Base-by-base conservation (phyloP, 2,113 vertebrate genomes). In the Protobothrops flavoviridis region DNA sequence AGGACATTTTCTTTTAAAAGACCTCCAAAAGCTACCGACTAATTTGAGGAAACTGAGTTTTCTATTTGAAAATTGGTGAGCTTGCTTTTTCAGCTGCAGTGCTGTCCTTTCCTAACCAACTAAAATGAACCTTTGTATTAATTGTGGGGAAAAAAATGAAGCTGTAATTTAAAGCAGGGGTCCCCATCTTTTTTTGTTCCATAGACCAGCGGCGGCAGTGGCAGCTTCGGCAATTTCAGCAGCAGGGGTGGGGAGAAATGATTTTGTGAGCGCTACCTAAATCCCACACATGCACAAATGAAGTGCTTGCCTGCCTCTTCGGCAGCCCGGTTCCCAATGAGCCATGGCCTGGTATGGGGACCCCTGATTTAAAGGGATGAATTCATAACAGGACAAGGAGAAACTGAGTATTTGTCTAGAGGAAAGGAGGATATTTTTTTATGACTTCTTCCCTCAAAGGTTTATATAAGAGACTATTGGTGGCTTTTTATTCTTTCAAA, bases 1-100 rank as follows among this genome's bases (percentile, higher is more conserved):
- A 59, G 94, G 93, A 56, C 93, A 87, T 17, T 95, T 95, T 93
- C 93, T 92, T 23, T 52, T 20, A 89, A 39, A 96, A 92, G 10
- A 93, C 90, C 91, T 94, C 61, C 69, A 57, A 45, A 94, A 93
- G 9, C n/a, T 59, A 92, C n/a, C 92, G 52, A 91, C 24, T 93
- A 87, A 39, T 4, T 94, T 43, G 48, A 10, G 90, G 29, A 87
- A 0, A 0, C 1, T 6, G 52, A 5, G 92, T 88, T 6, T 56
- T 29, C 15, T n/a, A 90, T 74, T 29, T n/a, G 92, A 56, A 95
- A 88, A 33, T 91, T 93, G 39, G 69, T 91, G 69, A 93, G 10
- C 86, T 1, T 92, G 91, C 3, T 26, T 93, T 93, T 33, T 91
- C 52, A 93, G 88, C n/a, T 8, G 90, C 94, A 33, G 7, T 11